phyloP scores from a whole-genome alignment of 2,113 vertebrate genomes.

The Neofelis nebulosa region DNA sequence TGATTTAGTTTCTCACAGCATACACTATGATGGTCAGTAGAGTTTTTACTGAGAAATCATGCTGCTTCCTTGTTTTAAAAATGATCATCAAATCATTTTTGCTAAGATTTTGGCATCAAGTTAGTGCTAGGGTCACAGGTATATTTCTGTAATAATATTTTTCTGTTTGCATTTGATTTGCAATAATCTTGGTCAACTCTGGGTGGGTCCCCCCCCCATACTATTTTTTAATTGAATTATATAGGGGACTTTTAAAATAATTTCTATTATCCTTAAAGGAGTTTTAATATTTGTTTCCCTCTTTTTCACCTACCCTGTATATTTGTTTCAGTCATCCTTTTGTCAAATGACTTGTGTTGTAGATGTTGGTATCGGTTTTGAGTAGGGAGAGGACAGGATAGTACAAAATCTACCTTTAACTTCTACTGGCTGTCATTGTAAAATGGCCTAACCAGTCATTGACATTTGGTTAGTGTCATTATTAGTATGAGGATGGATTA shows the following conservation, averaged over 20 bases:
- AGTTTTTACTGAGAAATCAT: neutral
- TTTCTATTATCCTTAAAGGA: neutral
- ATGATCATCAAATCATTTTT: neutral
- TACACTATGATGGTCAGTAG: neutral
- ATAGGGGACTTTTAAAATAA: neutral
- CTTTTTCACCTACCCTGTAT: neutral
- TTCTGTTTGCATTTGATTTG: neutral
- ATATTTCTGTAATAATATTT: neutral
- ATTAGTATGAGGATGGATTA: neutral
- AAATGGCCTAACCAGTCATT: neutral
- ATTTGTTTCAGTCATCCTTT: neutral
- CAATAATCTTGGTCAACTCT: neutral
- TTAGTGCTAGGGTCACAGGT: neutral
- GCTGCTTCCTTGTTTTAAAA: neutral
- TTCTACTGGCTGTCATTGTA: neutral
- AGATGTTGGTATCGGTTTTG: neutral
- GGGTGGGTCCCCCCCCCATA: neutral
- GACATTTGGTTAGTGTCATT: neutral
- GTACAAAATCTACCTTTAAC: neutral
- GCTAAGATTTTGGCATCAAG: constrained; percentile 10
- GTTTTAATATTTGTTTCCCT: neutral
- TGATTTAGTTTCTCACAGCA: neutral
- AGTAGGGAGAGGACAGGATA: neutral
- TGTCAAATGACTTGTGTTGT: neutral
- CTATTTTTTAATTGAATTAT: neutral